Percentiles rank a stretch among this genome's conserved stretches.
Evolutionary conservation across 2,113 vertebrate species (phyloP).

Genomic region (Cettia cetti): DNA sequence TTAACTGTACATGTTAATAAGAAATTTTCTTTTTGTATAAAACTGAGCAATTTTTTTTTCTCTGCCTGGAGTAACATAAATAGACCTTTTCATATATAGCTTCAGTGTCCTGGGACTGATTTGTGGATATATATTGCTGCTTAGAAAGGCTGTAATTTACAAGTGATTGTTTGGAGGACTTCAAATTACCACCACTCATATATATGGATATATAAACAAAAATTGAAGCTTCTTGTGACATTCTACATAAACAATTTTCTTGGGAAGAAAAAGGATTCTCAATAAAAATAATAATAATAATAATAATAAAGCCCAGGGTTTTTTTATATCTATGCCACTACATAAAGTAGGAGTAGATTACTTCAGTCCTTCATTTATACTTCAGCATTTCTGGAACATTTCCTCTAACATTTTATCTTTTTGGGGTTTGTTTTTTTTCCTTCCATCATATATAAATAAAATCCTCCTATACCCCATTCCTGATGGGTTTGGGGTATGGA

Average conservation of each 20-base stretch:
- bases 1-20: constrained; percentile 59
- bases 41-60: background rate
- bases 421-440: background rate
- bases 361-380: constrained; percentile 30
- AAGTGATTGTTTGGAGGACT: constrained; percentile 63
- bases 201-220: constrained; percentile 67
- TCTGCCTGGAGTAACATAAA: constrained; percentile 37
- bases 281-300: constrained; percentile 25
- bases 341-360: constrained; percentile 27
- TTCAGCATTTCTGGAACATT: constrained; percentile 35
- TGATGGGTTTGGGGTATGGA: background rate
- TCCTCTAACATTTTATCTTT: constrained; percentile 38
- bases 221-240: constrained; percentile 58
- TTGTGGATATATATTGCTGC: constrained; percentile 43
- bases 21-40: constrained; percentile 39
- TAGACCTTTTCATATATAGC: background rate
- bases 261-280: constrained; percentile 55
- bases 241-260: constrained; percentile 64
- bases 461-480: constrained; percentile 1
- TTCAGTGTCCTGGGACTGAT: constrained; percentile 53
- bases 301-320: background rate
- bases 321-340: constrained; percentile 21
- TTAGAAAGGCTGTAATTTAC: constrained; percentile 64
- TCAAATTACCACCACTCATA: constrained; percentile 58
- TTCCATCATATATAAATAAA: constrained; percentile 1